A percentile compares a stretch with the other conserved stretches of the same genome.
These are phyloP conservation scores for Exaiptasia diaphana DNA, from an alignment of 64 coral and sea anemone genomes.

Conservation along the genomic window DNA sequence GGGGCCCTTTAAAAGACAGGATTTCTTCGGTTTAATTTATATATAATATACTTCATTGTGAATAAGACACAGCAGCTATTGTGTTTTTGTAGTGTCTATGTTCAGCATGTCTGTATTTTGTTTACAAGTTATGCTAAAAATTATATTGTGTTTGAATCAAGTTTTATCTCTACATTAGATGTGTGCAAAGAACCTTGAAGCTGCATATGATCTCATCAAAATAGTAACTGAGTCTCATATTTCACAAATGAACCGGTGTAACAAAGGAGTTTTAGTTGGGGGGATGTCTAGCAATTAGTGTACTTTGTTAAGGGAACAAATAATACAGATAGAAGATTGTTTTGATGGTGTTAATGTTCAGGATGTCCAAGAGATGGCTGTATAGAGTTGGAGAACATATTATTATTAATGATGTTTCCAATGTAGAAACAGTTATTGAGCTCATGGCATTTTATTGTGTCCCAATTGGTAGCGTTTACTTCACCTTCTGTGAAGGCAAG, in stretches of 20 bases:
- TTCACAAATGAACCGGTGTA: not conserved
- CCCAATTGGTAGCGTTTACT: not conserved
- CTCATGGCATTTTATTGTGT: not conserved
- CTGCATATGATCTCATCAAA: not conserved
- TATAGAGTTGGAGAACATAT: not conserved
- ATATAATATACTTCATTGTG: no score
- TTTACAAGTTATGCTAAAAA: not conserved
- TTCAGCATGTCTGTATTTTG: not conserved
- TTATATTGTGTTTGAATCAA: not conserved
- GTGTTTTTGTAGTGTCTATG: no score
- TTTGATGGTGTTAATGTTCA: not conserved
- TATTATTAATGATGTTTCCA: not conserved
- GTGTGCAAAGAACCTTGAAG: not conserved
- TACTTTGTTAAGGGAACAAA: not conserved
- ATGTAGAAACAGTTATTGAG: not conserved
- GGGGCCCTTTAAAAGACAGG: no score
- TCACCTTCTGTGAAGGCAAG: not conserved
- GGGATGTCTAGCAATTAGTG: not conserved
- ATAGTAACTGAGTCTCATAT: not conserved
- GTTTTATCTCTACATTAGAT: slow-evolving; percentile 5
- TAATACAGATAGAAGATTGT: not conserved
- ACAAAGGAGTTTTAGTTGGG: slow-evolving; percentile 23
- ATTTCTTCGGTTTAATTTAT: no score
- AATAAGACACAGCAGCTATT: no score
- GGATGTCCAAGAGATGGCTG: not conserved